A percentile compares a stretch with the other conserved stretches of the same genome.
Evolutionary conservation across 2,113 vertebrate species (phyloP).

Genomic region (Onychorhynchus coronatus): DNA sequence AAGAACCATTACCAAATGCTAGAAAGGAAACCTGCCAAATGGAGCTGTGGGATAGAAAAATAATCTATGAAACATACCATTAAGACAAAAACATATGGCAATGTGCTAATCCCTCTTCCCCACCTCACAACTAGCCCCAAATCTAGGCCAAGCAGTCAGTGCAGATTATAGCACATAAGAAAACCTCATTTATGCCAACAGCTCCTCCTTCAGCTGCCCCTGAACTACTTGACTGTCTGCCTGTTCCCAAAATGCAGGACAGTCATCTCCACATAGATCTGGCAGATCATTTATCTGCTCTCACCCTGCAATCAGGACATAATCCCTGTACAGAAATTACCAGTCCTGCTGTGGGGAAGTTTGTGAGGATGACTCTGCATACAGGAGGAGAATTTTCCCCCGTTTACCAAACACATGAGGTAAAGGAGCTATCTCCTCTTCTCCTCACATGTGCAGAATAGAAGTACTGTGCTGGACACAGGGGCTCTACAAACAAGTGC

Average conservation of each 20-base stretch:
- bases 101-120: slow-evolving; percentile 59
- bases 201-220: slow-evolving; percentile 30
- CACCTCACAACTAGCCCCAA: slow-evolving; percentile 50
- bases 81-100: slow-evolving; percentile 71
- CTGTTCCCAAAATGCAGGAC: neutral
- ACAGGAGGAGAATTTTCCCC: neutral
- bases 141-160: slow-evolving; percentile 59
- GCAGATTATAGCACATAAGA: slow-evolving; percentile 31
- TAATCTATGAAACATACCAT: slow-evolving; percentile 64
- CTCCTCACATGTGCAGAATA: neutral
- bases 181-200: slow-evolving; percentile 24
- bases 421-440: neutral
- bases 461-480: neutral
- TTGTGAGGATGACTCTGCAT: neutral
- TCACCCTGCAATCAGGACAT: neutral
- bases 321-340: neutral
- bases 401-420: accelerated
- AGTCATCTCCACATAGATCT: neutral
- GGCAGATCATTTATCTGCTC: neutral
- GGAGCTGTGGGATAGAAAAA: slow-evolving; percentile 51
- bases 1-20: slow-evolving; percentile 63
- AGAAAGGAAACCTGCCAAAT: slow-evolving; percentile 64
- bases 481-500: neutral
- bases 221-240: neutral
- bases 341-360: accelerated